These are phyloP conservation scores for Tipula lateralis DNA, from an alignment of 2,888 invertebrate species.

Conservation along the genomic window DNA sequence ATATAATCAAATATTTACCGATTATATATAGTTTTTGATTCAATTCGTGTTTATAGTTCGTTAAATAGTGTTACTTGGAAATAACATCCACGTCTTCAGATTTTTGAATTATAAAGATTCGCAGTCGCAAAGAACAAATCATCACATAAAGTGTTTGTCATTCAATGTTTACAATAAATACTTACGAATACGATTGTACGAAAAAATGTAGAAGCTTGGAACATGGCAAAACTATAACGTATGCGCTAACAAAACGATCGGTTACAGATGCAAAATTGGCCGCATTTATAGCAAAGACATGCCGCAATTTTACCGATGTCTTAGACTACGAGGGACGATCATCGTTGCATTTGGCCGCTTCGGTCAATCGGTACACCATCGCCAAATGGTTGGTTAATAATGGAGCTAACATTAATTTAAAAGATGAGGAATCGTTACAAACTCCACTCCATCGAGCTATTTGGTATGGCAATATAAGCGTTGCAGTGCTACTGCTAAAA, in stretches of 20 bases:
- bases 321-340: slow-evolving; percentile 65
- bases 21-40: not conserved
- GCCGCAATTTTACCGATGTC: slow-evolving; percentile 57
- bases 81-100: not conserved
- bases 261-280: slow-evolving; percentile 57
- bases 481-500: slow-evolving; percentile 65
- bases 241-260: slow-evolving; percentile 61
- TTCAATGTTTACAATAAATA: slow-evolving; percentile 35
- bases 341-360: slow-evolving; percentile 72
- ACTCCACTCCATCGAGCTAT: slow-evolving; percentile 76
- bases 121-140: not conserved
- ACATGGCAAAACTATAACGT: slow-evolving; percentile 54
- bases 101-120: not conserved
- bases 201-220: slow-evolving; percentile 54
- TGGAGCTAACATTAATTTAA: slow-evolving; percentile 44
- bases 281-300: slow-evolving; percentile 55
- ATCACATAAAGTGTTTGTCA: not conserved
- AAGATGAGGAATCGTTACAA: slow-evolving; percentile 56
- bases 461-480: slow-evolving; percentile 75
- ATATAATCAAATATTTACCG: not conserved
- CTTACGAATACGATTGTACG: slow-evolving; percentile 53
- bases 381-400: slow-evolving; percentile 68
- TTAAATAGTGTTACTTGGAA: not conserved
- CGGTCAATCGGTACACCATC: slow-evolving; percentile 63
- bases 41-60: not conserved